A percentile compares a stretch with the other conserved stretches of the same genome.
phyloP scores from a whole-genome alignment of 2,797 vertebrate genomes.

The Novumbra hubbsi region DNA sequence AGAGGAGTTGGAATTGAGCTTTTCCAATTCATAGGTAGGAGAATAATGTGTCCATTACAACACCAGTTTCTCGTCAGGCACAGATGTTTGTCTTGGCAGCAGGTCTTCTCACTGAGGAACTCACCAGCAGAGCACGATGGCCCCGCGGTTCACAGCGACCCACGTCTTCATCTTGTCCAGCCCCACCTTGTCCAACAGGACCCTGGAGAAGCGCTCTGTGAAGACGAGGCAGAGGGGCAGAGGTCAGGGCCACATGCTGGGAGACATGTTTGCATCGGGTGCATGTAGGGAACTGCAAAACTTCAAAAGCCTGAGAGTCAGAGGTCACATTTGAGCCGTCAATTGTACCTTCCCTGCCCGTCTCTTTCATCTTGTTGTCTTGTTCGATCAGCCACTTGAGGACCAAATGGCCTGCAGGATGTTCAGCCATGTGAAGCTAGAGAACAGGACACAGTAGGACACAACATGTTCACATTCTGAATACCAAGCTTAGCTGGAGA shows the following conservation, averaged over 20 bases:
- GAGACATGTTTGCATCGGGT: not conserved
- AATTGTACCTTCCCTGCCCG: constrained; percentile 79
- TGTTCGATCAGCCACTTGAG: constrained; percentile 96
- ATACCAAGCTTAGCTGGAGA: not conserved
- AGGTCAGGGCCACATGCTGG: not conserved
- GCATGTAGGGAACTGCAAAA: not conserved
- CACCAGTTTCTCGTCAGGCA: not conserved
- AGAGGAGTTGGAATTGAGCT: no score
- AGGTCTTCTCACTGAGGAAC: constrained; percentile 16
- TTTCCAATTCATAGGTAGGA: not conserved
- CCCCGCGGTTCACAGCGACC: constrained; percentile 88
- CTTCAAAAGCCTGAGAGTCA: not conserved
- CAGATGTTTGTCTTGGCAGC: not conserved
- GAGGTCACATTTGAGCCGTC: not conserved
- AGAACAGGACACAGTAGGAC: constrained; percentile 20
- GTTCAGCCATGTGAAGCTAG: constrained; percentile 92
- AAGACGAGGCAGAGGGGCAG: constrained; percentile 3
- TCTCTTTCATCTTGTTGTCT: constrained; percentile 79
- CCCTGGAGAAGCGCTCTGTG: constrained; percentile 85
- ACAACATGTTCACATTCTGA: not conserved
- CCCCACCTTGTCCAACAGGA: constrained; percentile 83
- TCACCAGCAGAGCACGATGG: constrained; percentile 91
- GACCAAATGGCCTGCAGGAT: constrained; percentile 93
- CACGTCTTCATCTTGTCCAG: constrained; percentile 84
- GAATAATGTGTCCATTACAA: not conserved